Percentiles rank a stretch among this genome's conserved stretches.
Evolutionary conservation across 2,797 vertebrate genomes (phyloP).

Genomic region (Pseudochirops corinnae): DNA sequence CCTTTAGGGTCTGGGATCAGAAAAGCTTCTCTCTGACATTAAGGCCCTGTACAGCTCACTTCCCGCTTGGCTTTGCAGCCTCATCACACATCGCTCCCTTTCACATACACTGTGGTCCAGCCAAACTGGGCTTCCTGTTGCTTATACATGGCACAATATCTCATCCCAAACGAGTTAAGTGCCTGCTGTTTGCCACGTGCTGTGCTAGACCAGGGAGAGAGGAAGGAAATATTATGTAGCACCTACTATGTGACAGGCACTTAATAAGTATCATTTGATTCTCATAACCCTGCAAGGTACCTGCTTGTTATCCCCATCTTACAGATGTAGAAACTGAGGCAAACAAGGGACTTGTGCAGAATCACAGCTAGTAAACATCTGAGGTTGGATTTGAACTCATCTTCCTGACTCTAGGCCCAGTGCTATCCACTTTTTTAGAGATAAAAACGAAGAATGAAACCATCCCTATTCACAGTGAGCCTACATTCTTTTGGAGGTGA

Average conservation of each 20-base stretch:
- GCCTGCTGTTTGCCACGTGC: background rate
- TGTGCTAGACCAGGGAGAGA: background rate
- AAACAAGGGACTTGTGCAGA: background rate
- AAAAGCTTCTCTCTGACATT: background rate
- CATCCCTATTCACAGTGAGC: background rate
- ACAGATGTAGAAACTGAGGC: background rate
- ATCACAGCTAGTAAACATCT: background rate
- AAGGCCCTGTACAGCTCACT: background rate
- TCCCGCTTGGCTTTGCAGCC: background rate
- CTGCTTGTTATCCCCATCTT: background rate
- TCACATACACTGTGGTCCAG: background rate
- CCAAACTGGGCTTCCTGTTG: background rate
- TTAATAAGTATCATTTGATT: background rate
- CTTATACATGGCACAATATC: background rate
- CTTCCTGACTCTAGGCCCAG: background rate
- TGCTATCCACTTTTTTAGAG: background rate
- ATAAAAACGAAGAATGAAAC: background rate
- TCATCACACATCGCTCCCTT: background rate
- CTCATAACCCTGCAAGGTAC: background rate
- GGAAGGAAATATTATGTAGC: background rate
- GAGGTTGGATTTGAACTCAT: background rate
- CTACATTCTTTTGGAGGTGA: background rate
- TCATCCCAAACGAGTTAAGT: background rate
- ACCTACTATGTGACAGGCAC: background rate
- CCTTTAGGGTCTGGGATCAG: background rate